These are phyloP conservation scores for Trididemnum clinides DNA, from an alignment of 23 tunicate species.

Conservation along the genomic window DNA sequence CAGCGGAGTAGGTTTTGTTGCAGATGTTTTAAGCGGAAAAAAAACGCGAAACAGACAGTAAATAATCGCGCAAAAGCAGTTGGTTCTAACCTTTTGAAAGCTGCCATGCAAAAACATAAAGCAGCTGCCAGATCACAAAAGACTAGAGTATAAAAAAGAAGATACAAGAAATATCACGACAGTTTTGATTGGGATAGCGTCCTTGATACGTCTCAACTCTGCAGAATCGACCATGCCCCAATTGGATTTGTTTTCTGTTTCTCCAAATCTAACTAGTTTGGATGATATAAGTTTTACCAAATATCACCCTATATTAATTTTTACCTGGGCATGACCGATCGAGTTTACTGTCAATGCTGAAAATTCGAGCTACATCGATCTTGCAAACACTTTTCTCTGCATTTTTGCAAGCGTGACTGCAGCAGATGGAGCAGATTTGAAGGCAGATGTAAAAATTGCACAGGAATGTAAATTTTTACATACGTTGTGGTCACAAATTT, in stretches of 20 bases:
- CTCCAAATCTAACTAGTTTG: background rate
- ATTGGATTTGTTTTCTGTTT: background rate
- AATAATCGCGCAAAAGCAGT: background rate
- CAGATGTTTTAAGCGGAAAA: too few relatives aligned
- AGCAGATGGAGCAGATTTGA: background rate
- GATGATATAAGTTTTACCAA: background rate
- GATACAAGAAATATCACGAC: background rate
- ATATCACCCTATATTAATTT: background rate
- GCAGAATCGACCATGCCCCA: background rate
- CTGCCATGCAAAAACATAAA: background rate
- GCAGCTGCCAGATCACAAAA: background rate
- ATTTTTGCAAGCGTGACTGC: background rate
- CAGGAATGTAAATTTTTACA: conserved; percentile 13
- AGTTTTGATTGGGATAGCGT: background rate
- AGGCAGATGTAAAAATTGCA: background rate
- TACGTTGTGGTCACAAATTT: background rate
- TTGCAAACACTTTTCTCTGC: background rate
- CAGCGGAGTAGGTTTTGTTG: too few relatives aligned
- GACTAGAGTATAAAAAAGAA: too few relatives aligned
- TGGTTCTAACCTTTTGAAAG: background rate
- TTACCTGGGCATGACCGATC: background rate
- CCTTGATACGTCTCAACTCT: background rate
- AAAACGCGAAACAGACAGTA: conserved; percentile 13
- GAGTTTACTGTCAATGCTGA: background rate
- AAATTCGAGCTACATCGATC: background rate